Evolutionary conservation across 2,888 invertebrate species (phyloP), one percentile per base, ranked within the genome.

Genomic region (Coleophora flavipennella): DNA sequence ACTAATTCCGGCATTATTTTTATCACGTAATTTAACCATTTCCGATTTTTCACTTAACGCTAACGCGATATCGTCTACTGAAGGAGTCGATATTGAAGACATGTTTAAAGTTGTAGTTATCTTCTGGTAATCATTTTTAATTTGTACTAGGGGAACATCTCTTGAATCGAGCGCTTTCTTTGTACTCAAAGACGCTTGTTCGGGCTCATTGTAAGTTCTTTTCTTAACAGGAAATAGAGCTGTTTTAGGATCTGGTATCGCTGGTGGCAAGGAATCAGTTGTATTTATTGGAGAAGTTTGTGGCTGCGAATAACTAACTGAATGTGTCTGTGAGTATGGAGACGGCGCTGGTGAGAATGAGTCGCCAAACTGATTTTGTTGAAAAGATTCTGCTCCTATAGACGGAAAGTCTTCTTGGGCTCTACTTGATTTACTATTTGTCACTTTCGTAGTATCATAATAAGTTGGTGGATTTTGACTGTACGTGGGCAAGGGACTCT

Each of bases 211-310:
- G 49, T 89, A 90, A 28, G 80, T 85, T 31, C 90, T 76, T 59
- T 90, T 90, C 58, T 90, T 90, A 29, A 90, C 89, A 8, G 90
- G 90, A 55, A 88, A 90, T 20, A 86, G 66, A 12, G 85, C 56
- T 33, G 72, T 53, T 59, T 83, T 80, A 7, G 78, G 55, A 35
- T 78, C 72, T 14, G 67, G 42, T 28, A 62, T 43, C 25, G 59
- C 43, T 7, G 14, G 33, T 10, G 33, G 3, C 9, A 28, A 6
- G 9, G 31, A 8, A 13, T 12, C 13, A 8, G 8, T 11, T 28
- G 13, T 13, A 8, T 25, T 27, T 31, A 28, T 68, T 8, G 76
- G 68, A 6, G 72, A 66, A 40, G 59, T 51, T 48, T 71, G 71
- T 20, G 66, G 57, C 43, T 75, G 73, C 1, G 75, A 58, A 53